Base-by-base conservation (phyloP, 2,113 vertebrate species). In the Poecilia latipinna region DNA sequence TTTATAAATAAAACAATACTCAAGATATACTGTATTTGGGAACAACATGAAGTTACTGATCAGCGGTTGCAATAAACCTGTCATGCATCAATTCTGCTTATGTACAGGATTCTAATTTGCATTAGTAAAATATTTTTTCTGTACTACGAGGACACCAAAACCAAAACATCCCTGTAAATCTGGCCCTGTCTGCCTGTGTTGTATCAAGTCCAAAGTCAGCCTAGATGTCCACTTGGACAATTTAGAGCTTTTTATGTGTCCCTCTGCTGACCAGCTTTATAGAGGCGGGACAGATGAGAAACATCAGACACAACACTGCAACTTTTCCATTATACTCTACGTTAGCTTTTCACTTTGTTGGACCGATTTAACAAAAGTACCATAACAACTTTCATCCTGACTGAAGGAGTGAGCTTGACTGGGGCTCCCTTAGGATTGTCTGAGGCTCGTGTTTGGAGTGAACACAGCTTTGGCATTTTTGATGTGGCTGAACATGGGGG, bases 401-500 rank as follows among this genome's bases (percentile, higher is more conserved):
- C 60, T 26, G 63, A 51, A 75, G 62, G 44, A 75, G 22, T n/a
- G 33, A 15, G 29, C 4, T 48, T 68, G 57, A 60, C 44, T 17
- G 32, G n/a, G 57, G 29, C 32, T 72, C 24, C 61, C 51, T 37
- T 19, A 22, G 22, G 57, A 29, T 11, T 48, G 54, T 69, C 17
- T 70, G 39, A 60, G 39, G 65, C 66, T 82, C 4, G 6, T 85
- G 82, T 91, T 90, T 82, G 44, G n/a, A 79, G 39, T 89, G 70
- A 78, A 85, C 48, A 88, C 82, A 91, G 32, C 33, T 29, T 33
- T 86, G 84, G 72, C 51, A 77, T 90, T 89, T 89, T 88, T 76
- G 42, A 83, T 28, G 37, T 12, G 28, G 68, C n/a, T 68, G 68
- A 82, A 78, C 70, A 88, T 89, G 74, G n/a, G 76, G 81, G 82